Evolutionary conservation across 2,113 vertebrate genomes (phyloP).

Genomic region (Pelvicachromis taeniatus): DNA sequence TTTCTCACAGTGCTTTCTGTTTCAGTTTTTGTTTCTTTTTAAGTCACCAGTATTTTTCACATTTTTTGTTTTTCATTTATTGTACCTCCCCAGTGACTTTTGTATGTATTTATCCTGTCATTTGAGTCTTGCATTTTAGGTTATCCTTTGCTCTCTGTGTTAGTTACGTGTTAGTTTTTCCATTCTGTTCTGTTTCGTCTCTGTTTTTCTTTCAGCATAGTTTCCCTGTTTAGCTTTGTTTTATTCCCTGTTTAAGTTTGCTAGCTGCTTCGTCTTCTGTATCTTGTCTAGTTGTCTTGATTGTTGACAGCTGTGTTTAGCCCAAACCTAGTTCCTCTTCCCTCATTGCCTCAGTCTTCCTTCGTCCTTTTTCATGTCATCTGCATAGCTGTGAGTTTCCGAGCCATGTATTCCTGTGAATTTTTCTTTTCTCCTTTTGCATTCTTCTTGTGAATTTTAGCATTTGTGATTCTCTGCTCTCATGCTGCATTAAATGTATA

Average conservation of each 20-base stretch:
- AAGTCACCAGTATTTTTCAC: not conserved
- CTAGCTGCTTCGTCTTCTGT: not conserved
- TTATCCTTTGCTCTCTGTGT: not conserved
- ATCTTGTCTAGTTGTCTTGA: not conserved
- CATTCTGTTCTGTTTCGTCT: not conserved
- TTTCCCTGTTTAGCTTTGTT: not conserved
- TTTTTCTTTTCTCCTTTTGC: not conserved
- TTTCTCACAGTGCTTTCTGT: not conserved
- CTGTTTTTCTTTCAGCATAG: not conserved
- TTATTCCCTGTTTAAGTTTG: not conserved
- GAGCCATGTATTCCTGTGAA: not conserved
- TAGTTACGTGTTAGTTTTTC: not conserved
- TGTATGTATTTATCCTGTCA: not conserved
- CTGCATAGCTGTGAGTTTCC: not conserved
- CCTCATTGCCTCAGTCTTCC: not conserved
- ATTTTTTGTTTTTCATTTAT: not conserved
- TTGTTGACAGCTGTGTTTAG: not conserved
- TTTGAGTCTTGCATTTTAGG: not conserved
- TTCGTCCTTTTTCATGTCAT: not conserved
- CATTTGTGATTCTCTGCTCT: not conserved
- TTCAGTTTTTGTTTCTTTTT: not conserved
- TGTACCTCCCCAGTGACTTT: not conserved
- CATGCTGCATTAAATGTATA: not conserved
- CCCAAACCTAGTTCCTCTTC: not conserved
- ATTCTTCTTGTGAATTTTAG: not conserved